Conservation (phyloP, 2,797 vertebrate genomes). For the Enteromius mattozi region DNA sequence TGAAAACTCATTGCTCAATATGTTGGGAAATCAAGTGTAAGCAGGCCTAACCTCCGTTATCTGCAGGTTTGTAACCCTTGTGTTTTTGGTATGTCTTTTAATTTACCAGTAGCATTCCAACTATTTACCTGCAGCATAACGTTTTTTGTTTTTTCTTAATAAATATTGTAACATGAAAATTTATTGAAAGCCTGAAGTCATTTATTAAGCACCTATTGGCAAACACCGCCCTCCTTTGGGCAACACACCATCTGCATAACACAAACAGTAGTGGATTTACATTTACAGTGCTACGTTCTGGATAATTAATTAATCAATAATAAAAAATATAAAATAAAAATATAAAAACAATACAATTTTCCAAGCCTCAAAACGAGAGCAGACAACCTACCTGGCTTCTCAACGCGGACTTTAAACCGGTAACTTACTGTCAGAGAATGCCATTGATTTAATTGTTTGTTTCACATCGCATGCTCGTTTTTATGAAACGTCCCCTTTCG, state of each 20-base stretch:
- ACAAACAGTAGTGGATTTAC: neutral
- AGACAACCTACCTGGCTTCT: neutral
- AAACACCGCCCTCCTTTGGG: slow-evolving; percentile 39
- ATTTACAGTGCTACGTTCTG: neutral
- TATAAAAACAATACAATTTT: no score
- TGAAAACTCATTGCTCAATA: slow-evolving; percentile 18
- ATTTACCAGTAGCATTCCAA: neutral
- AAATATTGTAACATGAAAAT: neutral
- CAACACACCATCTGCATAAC: neutral
- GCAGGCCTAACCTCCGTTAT: neutral
- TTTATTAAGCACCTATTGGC: neutral
- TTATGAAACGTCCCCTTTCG: neutral
- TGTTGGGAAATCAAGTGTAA: slow-evolving; percentile 1
- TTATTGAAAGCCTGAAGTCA: neutral
- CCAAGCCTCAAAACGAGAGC: neutral
- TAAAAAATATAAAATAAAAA: neutral
- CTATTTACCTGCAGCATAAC: neutral
- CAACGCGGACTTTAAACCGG: slow-evolving; percentile 15
- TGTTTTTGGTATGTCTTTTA: neutral
- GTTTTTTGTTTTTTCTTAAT: neutral
- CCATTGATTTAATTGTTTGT: slow-evolving; percentile 15
- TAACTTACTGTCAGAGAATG: neutral
- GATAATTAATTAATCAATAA: neutral
- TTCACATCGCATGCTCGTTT: slow-evolving; percentile 1
- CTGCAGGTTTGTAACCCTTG: neutral